These are phyloP conservation scores for Siderastrea siderea DNA, from an alignment of 92 coral and sea anemone species.

Conservation along the genomic window DNA sequence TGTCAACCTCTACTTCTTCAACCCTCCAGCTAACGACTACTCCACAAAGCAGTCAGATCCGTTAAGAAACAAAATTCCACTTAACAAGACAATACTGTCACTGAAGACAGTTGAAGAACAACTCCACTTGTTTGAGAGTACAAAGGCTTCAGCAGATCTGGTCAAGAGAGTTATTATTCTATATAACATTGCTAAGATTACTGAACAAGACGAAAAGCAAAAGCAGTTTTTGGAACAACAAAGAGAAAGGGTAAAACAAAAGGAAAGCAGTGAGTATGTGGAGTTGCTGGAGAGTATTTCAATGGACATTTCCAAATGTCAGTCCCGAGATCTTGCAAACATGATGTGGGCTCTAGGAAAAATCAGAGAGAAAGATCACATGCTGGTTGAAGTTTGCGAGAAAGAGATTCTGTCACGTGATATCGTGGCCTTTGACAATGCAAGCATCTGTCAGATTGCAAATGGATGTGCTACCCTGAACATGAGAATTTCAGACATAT, in stretches of 20 bases:
- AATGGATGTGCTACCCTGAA: conserved; percentile 21
- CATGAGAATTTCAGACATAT: not conserved
- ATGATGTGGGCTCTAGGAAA: not conserved
- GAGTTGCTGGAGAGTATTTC: conserved; percentile 12
- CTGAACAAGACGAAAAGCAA: not conserved
- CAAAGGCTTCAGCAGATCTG: not conserved
- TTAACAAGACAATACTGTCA: not conserved
- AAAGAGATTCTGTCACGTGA: conserved; percentile 7
- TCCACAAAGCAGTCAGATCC: conserved; percentile 10
- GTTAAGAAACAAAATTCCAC: not conserved
- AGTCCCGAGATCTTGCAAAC: not conserved
- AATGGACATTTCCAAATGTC: not conserved
- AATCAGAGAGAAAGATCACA: conserved; percentile 6
- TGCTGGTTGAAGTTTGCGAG: conserved; percentile 1
- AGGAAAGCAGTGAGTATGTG: too few relatives aligned
- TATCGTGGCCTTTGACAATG: not conserved
- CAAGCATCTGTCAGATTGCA: not conserved
- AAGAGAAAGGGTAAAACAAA: too few relatives aligned
- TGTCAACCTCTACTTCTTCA: not conserved
- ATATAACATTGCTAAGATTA: conserved; percentile 10
- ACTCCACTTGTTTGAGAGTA: not conserved
- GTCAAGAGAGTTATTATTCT: not conserved
- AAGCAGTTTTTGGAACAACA: too few relatives aligned
- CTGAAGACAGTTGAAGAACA: conserved; percentile 10
- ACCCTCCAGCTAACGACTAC: not conserved